Conservation (phyloP, 2,888 invertebrate genomes). For the Nycteola revayana region DNA sequence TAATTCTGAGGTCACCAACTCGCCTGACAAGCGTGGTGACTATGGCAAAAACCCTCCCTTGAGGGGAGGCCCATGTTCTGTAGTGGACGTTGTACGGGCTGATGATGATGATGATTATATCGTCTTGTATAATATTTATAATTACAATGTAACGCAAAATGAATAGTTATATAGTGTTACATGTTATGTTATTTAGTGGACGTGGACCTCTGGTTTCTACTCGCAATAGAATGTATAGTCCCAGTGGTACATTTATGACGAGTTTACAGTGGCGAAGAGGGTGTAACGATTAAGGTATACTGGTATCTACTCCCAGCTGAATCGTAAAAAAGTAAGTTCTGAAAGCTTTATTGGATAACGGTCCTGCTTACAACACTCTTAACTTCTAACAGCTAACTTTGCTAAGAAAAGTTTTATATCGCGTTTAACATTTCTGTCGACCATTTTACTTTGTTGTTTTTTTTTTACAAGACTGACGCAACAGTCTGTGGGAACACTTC, state of each 20-base stretch:
- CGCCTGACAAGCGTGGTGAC: no score
- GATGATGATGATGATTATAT: no score
- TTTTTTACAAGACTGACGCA: conserved; percentile 14
- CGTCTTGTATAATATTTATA: no score
- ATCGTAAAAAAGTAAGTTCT: conserved; percentile 53
- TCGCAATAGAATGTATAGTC: conserved; percentile 1
- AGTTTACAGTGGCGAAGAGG: conserved; percentile 24
- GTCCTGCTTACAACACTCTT: conserved; percentile 53
- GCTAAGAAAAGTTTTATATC: conserved; percentile 43
- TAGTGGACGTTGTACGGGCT: no score
- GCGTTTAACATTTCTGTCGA: conserved; percentile 28
- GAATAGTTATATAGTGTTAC: no score
- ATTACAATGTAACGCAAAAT: no score
- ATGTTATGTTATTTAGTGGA: no score
- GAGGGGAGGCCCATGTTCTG: no score
- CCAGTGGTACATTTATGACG: conserved; percentile 24
- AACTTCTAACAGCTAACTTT: conserved; percentile 45
- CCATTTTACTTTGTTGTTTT: conserved; percentile 30
- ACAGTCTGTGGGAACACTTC: conserved; percentile 11
- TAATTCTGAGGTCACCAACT: no score
- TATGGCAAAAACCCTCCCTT: no score
- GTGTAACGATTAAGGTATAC: conserved; percentile 38
- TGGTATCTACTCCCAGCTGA: conserved; percentile 43
- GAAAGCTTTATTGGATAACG: conserved; percentile 61
- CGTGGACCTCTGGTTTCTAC: no score